Conservation (phyloP, 1,140 invertebrate species). For the Anastrepha ludens region DNA sequence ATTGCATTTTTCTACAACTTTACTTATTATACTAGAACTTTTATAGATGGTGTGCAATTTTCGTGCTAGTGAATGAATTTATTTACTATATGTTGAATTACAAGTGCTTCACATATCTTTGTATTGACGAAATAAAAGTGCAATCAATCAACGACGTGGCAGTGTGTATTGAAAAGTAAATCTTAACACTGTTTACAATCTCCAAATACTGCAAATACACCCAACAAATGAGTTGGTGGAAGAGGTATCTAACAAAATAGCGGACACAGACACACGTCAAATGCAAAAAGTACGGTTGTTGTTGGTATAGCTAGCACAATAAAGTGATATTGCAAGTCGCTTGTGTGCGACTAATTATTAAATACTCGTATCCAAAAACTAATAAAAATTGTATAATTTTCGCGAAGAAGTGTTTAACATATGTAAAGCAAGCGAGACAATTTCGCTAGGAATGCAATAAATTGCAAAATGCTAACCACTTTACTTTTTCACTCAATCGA, state of each 20-base stretch:
- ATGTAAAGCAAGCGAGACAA: not conserved
- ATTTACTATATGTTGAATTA: not conserved
- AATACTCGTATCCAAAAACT: not conserved
- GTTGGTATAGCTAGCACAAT: too few relatives aligned
- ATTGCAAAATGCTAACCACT: not conserved
- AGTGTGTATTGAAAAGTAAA: not conserved
- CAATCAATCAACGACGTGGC: constrained; percentile 10
- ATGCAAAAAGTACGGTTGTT: not conserved
- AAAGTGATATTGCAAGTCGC: too few relatives aligned
- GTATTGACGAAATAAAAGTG: not conserved
- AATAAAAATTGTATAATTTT: not conserved
- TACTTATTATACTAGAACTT: not conserved
- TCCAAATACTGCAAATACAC: not conserved
- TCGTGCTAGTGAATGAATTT: not conserved
- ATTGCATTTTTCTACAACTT: constrained; percentile 4
- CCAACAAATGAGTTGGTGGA: not conserved
- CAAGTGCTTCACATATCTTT: not conserved
- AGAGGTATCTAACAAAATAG: not conserved
- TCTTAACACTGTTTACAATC: constrained; percentile 19
- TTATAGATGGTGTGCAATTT: not conserved
- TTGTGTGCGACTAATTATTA: not conserved
- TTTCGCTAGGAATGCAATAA: not conserved
- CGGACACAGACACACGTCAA: not conserved
- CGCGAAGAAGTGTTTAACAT: not conserved
- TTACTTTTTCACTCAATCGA: not conserved